phyloP scores from a whole-genome alignment of 2,797 vertebrate species.

The Coracias cyanogaster region DNA sequence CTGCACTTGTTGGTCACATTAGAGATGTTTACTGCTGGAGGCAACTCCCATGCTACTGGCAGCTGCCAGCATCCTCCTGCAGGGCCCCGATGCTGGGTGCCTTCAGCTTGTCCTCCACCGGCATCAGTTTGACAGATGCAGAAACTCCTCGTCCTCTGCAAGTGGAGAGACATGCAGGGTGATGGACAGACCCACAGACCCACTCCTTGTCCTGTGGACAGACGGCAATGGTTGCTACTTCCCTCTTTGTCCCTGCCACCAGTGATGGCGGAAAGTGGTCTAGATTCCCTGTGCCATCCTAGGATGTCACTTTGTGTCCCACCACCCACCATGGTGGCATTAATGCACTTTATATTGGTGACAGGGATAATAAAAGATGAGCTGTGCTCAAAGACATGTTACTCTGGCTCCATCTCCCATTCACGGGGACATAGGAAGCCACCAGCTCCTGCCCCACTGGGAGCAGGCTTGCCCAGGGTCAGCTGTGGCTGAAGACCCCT shows the following conservation, averaged over 20 bases:
- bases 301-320: not conserved
- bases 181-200: not conserved
- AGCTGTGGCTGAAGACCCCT: not conserved
- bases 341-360: not conserved
- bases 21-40: constrained; percentile 37
- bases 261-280: not conserved
- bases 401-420: not conserved
- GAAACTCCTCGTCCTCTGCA: constrained; percentile 64
- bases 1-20: not conserved
- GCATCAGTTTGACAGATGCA: constrained; percentile 2
- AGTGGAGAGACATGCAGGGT: not conserved
- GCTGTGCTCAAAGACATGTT: not conserved
- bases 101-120: rapidly evolving
- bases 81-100: rapidly evolving
- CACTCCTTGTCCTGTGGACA: rapidly evolving
- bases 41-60: not conserved
- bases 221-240: rapidly evolving
- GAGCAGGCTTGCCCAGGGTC: not conserved
- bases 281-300: not conserved
- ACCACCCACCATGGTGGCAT: rapidly evolving
- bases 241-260: not conserved
- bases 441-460: not conserved
- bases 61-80: not conserved
- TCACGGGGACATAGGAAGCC: rapidly evolving
- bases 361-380: not conserved